Base-by-base conservation (phyloP, 37 sponge, comb jelly and placozoan species). In the Corticium candelabrum region DNA sequence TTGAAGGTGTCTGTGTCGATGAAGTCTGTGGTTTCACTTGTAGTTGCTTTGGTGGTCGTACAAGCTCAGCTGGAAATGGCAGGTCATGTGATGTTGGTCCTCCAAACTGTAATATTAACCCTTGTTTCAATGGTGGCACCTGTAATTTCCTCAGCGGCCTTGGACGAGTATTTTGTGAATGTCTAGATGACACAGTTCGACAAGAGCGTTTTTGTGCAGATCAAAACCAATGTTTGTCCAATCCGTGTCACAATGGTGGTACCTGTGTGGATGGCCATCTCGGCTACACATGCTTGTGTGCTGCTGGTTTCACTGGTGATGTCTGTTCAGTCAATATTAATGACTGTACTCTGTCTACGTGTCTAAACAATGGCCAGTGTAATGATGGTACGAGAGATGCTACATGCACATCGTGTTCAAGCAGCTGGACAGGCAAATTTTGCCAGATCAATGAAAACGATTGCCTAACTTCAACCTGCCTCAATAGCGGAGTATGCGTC, bases 41-140 rank as follows among this genome's bases (percentile, higher is more conserved):
- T 50, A 21, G 21, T 21, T 50, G 62, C 21, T 50, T 50, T 50
- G n/a, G n/a, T n/a, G n/a, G n/a, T n/a, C 62, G 15, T 27, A 27
- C 62, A 21, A 50, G 62, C 11, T 27, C 15, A 50, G 62, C 15
- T 27, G 21, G 21, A 50, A 21, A 50, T 27, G 62, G 21, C 62
- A 50, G 21, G 62, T 27, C 62, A 21, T 50, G 62, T 50, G 15
- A 50, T 50, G 62, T 39, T 29, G 56, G 41, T 21, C 15, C 37
- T 3, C 83, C 77, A 35, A 38, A 85, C 0, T 91, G 91, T 85
- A 40, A 69, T 1, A 11, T 56, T 3, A 85, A 87, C 37, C 88
- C 88, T 35, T 91, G 91, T 75, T 77, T 83, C 41, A 74, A 91
- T 79, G 88, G 88, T 4, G 81, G 84, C 31, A 33, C 76, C 1